A percentile compares a stretch with the other conserved stretches of the same genome.
phyloP scores from a whole-genome alignment of 2,113 vertebrate species.

The Condylura cristata region DNA sequence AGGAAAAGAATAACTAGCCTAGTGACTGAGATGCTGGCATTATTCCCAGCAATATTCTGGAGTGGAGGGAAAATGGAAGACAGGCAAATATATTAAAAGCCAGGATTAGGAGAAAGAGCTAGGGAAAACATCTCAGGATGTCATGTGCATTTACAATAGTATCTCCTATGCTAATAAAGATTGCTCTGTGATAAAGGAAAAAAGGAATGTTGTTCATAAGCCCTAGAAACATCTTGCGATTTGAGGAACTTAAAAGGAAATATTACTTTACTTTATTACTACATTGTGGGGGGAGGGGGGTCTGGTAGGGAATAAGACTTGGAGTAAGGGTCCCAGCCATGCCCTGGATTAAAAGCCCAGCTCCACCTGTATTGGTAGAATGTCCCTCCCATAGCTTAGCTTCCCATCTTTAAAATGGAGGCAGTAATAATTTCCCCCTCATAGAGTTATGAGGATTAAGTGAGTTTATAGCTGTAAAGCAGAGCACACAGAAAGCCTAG shows the following conservation, averaged over 20 bases:
- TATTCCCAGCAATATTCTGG: slow-evolving; percentile 17
- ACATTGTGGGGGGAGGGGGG: not conserved
- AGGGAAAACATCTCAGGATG: not conserved
- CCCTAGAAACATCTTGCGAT: not conserved
- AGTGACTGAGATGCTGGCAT: not conserved
- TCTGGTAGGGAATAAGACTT: not conserved
- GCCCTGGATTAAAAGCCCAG: not conserved
- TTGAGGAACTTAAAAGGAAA: slow-evolving; percentile 31
- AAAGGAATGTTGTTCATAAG: not conserved
- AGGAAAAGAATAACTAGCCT: not conserved
- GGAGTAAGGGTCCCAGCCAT: not conserved
- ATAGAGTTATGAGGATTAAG: not conserved
- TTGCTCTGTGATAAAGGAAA: not conserved
- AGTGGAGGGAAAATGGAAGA: not conserved
- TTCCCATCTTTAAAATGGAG: not conserved
- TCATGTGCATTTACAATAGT: not conserved
- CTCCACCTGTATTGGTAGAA: not conserved
- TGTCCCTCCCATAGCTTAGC: not conserved
- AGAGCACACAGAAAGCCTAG: not conserved
- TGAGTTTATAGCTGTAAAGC: slow-evolving; percentile 2
- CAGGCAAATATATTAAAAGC: not conserved
- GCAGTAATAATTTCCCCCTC: not conserved
- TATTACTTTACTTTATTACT: not conserved
- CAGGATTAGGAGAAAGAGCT: not conserved
- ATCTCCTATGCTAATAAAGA: not conserved